These are phyloP conservation scores for Hippocampus barbouri DNA, from an alignment of 2,113 vertebrate genomes.

Conservation along the genomic window DNA sequence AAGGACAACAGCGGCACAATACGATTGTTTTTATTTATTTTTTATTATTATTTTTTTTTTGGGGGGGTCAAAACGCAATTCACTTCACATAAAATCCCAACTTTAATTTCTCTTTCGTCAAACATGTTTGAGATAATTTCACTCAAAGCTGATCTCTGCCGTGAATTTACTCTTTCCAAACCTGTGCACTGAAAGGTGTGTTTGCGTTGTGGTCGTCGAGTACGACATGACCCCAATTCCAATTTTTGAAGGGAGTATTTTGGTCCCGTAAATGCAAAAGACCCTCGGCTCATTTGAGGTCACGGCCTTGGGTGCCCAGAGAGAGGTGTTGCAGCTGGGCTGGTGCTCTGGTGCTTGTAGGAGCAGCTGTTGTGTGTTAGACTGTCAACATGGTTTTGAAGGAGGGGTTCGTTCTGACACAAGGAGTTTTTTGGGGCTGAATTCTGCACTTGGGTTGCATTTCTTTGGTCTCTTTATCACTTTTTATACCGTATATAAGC, in stretches of 20 bases:
- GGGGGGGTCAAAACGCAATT: too few relatives aligned
- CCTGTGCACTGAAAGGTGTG: too few relatives aligned
- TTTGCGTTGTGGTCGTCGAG: neutral
- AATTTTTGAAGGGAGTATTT: slow-evolving; percentile 62
- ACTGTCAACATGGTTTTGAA: slow-evolving; percentile 64
- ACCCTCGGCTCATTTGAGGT: slow-evolving; percentile 72
- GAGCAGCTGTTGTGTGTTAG: slow-evolving; percentile 78
- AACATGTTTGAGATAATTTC: too few relatives aligned
- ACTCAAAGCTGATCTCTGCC: too few relatives aligned
- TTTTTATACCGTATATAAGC: neutral
- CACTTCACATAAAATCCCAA: too few relatives aligned
- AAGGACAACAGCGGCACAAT: too few relatives aligned
- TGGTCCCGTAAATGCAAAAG: slow-evolving; percentile 70
- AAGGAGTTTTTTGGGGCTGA: slow-evolving; percentile 22
- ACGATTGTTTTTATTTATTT: too few relatives aligned
- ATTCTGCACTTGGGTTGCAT: slow-evolving; percentile 37
- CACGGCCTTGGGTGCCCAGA: slow-evolving; percentile 85
- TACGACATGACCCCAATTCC: slow-evolving; percentile 7
- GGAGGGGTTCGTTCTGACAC: slow-evolving; percentile 35
- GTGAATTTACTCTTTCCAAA: too few relatives aligned
- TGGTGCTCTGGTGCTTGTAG: slow-evolving; percentile 48
- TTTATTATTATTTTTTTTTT: too few relatives aligned
- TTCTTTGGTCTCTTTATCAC: neutral
- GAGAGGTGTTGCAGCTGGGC: slow-evolving; percentile 81
- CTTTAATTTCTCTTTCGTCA: too few relatives aligned